Percentiles rank a stretch among this genome's conserved stretches.
Conservation (phyloP, 2,797 vertebrate species). For the Tachyglossus aculeatus region DNA sequence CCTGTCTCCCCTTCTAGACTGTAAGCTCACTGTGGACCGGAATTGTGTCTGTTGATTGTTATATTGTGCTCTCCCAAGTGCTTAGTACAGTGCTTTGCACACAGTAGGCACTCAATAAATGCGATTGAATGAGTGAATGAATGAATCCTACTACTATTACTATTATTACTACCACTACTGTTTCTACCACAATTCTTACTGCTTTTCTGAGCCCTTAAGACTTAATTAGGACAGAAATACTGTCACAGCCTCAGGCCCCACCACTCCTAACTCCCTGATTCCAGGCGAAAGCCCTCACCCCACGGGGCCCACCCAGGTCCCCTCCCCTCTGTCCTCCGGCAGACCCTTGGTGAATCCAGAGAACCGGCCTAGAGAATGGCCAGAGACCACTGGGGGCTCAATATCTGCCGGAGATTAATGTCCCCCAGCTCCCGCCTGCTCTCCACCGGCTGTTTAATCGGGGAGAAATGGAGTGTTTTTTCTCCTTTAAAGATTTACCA, state of each 20-base stretch:
- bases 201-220: not conserved
- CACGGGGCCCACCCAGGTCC: not conserved
- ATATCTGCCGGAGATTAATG: no score
- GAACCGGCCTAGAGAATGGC: no score
- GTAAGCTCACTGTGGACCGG: no score
- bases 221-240: no score
- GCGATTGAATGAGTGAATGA: no score
- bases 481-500: conserved; percentile 78
- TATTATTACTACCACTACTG: not conserved
- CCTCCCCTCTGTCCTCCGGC: not conserved
- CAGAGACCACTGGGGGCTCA: no score
- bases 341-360: conserved; percentile 3
- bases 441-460: conserved; percentile 44
- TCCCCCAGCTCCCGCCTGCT: not conserved
- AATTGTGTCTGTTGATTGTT: no score
- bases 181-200: not conserved
- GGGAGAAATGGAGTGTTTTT: conserved; percentile 63
- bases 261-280: not conserved
- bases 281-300: not conserved
- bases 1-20: no score
- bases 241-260: not conserved
- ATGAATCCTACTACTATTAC: no score
- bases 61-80: no score
- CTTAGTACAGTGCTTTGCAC: no score
- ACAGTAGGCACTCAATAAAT: no score